Evolutionary conservation across 2,888 invertebrate species (phyloP).

Genomic region (Pogonocherus hispidulus): DNA sequence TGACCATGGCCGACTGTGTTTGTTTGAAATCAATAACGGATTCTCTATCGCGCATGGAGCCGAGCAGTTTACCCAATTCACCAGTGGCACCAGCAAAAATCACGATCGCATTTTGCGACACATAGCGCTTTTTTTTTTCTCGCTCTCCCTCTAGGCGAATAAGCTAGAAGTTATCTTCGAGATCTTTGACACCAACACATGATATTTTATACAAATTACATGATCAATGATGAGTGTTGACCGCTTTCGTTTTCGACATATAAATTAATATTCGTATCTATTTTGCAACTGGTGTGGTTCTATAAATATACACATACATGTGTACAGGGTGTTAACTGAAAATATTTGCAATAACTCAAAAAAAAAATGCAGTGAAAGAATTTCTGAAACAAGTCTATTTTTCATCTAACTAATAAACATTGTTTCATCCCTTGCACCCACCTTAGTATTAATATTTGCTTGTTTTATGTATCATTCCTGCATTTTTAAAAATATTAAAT

Average conservation of each 20-base stretch:
- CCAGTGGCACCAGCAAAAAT: conserved; percentile 27
- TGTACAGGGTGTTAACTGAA: background rate
- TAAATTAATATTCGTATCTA: background rate
- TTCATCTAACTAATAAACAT: no score
- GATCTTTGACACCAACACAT: background rate
- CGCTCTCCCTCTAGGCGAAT: background rate
- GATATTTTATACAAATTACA: background rate
- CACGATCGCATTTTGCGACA: conserved; percentile 17
- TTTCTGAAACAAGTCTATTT: no score
- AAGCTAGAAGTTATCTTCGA: conserved; percentile 4
- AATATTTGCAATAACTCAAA: no score
- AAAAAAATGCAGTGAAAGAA: no score
- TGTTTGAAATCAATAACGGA: conserved; percentile 28
- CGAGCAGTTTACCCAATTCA: conserved; percentile 8
- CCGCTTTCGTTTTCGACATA: background rate
- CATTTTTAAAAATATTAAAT: no score
- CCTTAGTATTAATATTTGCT: no score
- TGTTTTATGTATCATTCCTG: no score
- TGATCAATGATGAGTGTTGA: background rate
- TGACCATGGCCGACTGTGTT: conserved; percentile 61
- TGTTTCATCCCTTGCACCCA: no score
- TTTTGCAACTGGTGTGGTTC: no score
- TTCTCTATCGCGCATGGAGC: conserved; percentile 25
- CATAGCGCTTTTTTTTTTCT: conserved; percentile 5
- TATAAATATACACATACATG: background rate